phyloP scores from a whole-genome alignment of 23 tunicate genomes.

The Halocynthia aurantium region DNA sequence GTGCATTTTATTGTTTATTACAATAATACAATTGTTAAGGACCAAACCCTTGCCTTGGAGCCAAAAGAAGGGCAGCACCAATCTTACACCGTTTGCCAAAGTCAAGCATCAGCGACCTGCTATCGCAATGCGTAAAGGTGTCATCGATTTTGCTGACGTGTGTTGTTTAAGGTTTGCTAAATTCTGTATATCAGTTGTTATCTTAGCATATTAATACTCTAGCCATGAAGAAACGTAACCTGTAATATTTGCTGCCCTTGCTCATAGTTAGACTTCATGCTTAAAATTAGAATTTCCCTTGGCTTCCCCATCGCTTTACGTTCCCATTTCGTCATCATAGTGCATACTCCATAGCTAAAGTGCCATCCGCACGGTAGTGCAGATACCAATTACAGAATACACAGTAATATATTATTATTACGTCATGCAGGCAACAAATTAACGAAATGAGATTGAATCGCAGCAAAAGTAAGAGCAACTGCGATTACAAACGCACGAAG shows the following conservation, averaged over 20 bases:
- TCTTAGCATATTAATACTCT: no score
- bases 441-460: background rate
- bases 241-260: no score
- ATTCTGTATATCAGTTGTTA: background rate
- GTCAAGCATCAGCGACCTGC: slow-evolving; percentile 24
- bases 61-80: slow-evolving; percentile 31
- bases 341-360: no score
- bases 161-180: slow-evolving; percentile 2
- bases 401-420: no score
- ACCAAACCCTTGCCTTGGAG: slow-evolving; percentile 10
- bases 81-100: slow-evolving; percentile 30
- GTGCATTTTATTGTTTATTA: no score
- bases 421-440: slow-evolving; percentile 13
- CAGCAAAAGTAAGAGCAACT: background rate
- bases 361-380: no score
- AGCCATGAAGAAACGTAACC: no score
- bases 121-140: slow-evolving; percentile 21
- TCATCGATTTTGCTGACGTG: slow-evolving; percentile 28
- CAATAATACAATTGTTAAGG: background rate
- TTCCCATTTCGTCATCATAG: no score
- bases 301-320: no score
- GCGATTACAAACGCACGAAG: slow-evolving; percentile 7
- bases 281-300: no score
- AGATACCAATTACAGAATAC: no score
- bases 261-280: no score